Evolutionary conservation across 1,140 invertebrate genomes (phyloP), one percentile per base, ranked within the genome.

Genomic region (Bombus huntii): DNA sequence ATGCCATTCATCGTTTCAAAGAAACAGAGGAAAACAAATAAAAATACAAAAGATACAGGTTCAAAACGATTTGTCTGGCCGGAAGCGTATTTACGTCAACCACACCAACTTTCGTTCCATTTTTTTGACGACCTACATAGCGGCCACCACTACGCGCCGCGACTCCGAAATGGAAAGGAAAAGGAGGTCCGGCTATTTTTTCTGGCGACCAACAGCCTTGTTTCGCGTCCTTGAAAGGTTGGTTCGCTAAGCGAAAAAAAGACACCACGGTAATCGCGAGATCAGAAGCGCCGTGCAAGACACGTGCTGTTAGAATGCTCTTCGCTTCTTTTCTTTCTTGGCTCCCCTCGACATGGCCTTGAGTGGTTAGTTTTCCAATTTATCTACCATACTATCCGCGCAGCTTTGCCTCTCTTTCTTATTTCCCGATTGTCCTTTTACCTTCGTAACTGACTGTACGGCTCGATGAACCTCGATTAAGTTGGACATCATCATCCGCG

Each of bases 51-150:
- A 12, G 12, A 76, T 12, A 37, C 4, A 22, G 18, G 39, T 73
- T 82, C 25, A 37, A 65, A 82, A 15, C 25, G 3, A 1, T 37
- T 53, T 3, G 22, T 75, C 39, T 66, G 15, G 76, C 47, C 66
- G 66, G 75, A 70, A 77, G 53, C 76, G 53, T 72, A 44, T 79
- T 79, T 34, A 53, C 82, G 53, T 65, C 39, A 75, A 47, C n/a
- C 37, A 2, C 73, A 44, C 3, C 34, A 28, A 28, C 22, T 84
- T 83, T 44, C 82, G 75, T 47, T 53, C 76, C 28, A 62, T 84
- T 42, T 72, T 77, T 68, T 44, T 53, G 31, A 15, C 76, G 76
- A 79, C 83, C 83, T 84, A 84, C 66, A 84, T 84, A 72, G 39
- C 77, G 28, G 18, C 8, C n/a, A 25, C 1, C 5, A 39, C 4